These are phyloP conservation scores for Mirza zaza DNA, from an alignment of 2,113 vertebrate genomes.

Conservation along the genomic window DNA sequence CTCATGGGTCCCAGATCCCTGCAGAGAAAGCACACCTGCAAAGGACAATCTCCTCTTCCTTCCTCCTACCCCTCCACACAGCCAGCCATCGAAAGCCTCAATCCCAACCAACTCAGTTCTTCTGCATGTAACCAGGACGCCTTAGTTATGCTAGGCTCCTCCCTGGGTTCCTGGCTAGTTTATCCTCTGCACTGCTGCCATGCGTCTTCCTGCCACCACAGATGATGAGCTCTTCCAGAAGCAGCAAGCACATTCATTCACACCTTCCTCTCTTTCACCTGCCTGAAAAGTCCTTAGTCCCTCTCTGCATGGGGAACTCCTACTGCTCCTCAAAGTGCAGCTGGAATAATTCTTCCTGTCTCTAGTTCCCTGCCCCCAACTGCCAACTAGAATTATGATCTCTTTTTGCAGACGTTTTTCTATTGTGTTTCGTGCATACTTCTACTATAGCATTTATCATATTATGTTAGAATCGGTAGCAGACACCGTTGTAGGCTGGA, in stretches of 20 bases:
- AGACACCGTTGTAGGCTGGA: neutral
- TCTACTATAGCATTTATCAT: neutral
- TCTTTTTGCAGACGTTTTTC: neutral
- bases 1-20: neutral
- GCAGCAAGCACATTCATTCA: no score
- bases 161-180: neutral
- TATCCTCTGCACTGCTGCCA: neutral
- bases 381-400: neutral
- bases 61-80: rapidly evolving
- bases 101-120: neutral
- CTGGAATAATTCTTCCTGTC: neutral
- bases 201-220: neutral
- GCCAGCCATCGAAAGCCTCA: neutral
- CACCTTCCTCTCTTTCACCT: neutral
- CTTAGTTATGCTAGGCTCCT: neutral
- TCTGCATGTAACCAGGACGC: neutral
- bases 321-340: neutral
- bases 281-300: neutral
- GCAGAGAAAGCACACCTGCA: neutral
- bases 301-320: neutral
- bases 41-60: neutral
- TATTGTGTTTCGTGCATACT: neutral
- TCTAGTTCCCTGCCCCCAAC: neutral
- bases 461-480: neutral
- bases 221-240: neutral